Evolutionary conservation across 1,140 invertebrate species (phyloP).

Genomic region (Hyphantria cunea): DNA sequence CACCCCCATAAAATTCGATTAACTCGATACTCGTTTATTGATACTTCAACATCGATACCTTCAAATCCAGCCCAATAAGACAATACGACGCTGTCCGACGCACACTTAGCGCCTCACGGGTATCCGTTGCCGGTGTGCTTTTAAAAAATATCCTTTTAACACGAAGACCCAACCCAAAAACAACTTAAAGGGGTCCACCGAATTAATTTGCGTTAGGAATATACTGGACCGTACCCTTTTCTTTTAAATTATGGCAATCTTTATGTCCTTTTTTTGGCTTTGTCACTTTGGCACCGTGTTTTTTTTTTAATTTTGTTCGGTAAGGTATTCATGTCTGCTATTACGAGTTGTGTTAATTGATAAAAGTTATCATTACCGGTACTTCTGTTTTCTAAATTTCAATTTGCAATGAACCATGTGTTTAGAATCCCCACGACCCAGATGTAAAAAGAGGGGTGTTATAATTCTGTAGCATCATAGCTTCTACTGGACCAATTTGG

Average conservation of each 20-base stretch:
- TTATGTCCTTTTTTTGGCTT: not conserved
- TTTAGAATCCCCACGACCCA: no score
- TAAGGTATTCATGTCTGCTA: no score
- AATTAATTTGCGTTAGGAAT: constrained; percentile 21
- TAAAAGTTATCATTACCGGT: no score
- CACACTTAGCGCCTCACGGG: constrained; percentile 16
- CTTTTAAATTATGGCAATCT: constrained; percentile 13
- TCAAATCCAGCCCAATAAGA: constrained; percentile 23
- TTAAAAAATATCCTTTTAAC: constrained; percentile 22
- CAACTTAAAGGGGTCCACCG: constrained; percentile 16
- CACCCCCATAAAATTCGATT: no score
- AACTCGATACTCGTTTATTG: not conserved
- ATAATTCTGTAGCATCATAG: no score
- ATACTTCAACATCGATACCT: constrained; percentile 2
- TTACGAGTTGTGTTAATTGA: no score
- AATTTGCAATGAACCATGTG: no score
- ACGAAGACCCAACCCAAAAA: constrained; percentile 9
- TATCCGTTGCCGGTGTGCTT: constrained; percentile 17
- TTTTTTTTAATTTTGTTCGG: no score
- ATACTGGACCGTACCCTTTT: constrained; percentile 5
- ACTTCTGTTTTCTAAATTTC: no score
- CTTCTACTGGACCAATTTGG: no score
- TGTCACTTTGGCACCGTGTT: not conserved
- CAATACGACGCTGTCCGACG: constrained; percentile 20
- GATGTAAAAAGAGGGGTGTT: no score